These are phyloP conservation scores for Brachionus sp. DNA, from an alignment of 1,140 invertebrate species.

Conservation along the genomic window DNA sequence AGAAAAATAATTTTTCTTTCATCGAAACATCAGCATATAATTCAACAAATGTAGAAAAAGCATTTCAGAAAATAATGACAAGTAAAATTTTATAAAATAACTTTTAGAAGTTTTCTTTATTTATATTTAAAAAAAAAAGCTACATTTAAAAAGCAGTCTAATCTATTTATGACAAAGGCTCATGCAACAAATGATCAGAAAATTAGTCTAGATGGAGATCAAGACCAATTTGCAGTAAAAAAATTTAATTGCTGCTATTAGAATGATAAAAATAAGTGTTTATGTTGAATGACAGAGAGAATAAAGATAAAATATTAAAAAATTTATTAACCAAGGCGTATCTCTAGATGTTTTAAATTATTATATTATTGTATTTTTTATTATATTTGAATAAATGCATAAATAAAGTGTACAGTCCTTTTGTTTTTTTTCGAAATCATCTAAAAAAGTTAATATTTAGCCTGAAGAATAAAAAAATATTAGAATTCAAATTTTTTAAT, in stretches of 20 bases:
- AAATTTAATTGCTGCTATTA: background rate
- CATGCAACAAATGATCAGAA: background rate
- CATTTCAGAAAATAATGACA: constrained; percentile 97
- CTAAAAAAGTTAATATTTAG: too few species aligned
- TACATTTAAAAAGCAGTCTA: background rate
- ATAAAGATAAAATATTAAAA: background rate
- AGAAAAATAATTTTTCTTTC: constrained; percentile 90
- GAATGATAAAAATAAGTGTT: background rate
- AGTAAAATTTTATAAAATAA: background rate
- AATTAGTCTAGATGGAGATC: background rate
- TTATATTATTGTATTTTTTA: too few species aligned
- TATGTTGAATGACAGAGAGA: background rate
- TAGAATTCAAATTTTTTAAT: too few species aligned
- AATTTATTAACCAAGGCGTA: too few species aligned
- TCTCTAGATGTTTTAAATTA: too few species aligned
- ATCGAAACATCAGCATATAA: constrained; percentile 99
- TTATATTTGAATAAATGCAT: too few species aligned
- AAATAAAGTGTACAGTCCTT: too few species aligned
- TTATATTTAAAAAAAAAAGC: background rate
- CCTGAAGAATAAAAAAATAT: too few species aligned
- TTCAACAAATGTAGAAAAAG: constrained; percentile 98
- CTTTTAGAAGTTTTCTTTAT: background rate
- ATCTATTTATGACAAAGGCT: background rate
- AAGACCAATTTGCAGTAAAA: background rate
- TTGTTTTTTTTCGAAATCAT: too few species aligned